These are phyloP conservation scores for Gadus chalcogrammus DNA, from an alignment of 2,113 vertebrate species.

Conservation along the genomic window DNA sequence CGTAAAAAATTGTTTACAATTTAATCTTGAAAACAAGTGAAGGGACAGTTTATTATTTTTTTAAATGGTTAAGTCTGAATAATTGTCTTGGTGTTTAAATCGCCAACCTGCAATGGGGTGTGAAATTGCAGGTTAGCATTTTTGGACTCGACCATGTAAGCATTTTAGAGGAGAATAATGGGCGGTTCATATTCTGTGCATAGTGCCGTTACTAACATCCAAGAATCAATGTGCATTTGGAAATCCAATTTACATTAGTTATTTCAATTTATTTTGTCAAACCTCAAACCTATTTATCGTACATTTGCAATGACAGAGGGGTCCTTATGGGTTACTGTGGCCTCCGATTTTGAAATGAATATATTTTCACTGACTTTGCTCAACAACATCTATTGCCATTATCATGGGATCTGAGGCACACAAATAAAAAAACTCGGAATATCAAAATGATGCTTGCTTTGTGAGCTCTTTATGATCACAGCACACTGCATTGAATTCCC, in stretches of 20 bases:
- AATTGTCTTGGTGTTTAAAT: constrained; percentile 2
- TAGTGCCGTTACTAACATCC: not conserved
- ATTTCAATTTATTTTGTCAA: no score
- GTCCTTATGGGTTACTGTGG: no score
- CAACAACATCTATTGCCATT: no score
- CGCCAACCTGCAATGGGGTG: constrained; percentile 2
- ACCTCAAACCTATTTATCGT: no score
- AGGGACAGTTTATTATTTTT: not conserved
- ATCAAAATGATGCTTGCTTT: not conserved
- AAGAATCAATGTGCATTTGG: not conserved
- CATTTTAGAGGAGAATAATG: not conserved
- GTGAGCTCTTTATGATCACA: not conserved
- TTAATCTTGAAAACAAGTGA: not conserved
- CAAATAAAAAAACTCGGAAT: not conserved
- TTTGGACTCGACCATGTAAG: not conserved
- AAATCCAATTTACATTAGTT: not conserved
- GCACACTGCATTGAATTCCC: not conserved
- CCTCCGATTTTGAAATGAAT: no score
- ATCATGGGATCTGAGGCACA: not conserved
- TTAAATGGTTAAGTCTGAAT: not conserved
- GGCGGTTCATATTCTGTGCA: not conserved
- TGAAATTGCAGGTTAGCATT: constrained; percentile 25
- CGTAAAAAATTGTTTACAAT: not conserved
- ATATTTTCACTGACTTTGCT: no score
- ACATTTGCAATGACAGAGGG: not conserved